Conservation (phyloP, 2,797 vertebrate genomes). For the Trichosurus vulpecula region DNA sequence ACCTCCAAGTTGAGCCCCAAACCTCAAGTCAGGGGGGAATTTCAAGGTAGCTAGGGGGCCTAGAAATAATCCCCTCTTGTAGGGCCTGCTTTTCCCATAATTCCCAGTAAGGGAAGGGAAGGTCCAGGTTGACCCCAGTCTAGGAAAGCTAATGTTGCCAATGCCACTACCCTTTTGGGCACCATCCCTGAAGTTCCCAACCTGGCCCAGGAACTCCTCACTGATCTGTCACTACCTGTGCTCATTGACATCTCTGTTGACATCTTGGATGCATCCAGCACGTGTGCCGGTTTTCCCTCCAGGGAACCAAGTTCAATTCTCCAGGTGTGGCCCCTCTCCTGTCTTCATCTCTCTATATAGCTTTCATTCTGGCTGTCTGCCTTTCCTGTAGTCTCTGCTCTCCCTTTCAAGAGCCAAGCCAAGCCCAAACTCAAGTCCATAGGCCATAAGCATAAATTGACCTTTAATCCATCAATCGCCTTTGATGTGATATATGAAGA, state of each 20-base stretch:
- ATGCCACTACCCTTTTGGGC: background rate
- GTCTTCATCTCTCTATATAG: background rate
- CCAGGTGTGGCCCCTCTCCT: background rate
- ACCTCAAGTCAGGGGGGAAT: background rate
- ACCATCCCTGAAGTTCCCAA: background rate
- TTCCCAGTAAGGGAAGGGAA: background rate
- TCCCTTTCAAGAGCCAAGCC: background rate
- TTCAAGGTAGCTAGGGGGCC: background rate
- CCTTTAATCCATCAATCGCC: background rate
- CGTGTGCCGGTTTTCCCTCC: background rate
- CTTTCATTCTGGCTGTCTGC: background rate
- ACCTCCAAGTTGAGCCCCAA: background rate
- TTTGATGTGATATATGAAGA: background rate
- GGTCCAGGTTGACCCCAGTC: background rate
- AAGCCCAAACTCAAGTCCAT: background rate
- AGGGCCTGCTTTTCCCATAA: background rate
- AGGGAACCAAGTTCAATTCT: background rate
- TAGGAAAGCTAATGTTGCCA: background rate
- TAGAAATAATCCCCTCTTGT: background rate
- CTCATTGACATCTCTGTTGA: background rate
- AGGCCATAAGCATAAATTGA: background rate
- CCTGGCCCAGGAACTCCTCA: background rate
- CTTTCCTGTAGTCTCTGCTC: background rate
- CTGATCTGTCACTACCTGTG: background rate
- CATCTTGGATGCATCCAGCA: background rate